A percentile compares a stretch with the other conserved stretches of the same genome.
These are phyloP conservation scores for Bergia puertoricense DNA, from an alignment of 92 coral and sea anemone species.

Conservation along the genomic window DNA sequence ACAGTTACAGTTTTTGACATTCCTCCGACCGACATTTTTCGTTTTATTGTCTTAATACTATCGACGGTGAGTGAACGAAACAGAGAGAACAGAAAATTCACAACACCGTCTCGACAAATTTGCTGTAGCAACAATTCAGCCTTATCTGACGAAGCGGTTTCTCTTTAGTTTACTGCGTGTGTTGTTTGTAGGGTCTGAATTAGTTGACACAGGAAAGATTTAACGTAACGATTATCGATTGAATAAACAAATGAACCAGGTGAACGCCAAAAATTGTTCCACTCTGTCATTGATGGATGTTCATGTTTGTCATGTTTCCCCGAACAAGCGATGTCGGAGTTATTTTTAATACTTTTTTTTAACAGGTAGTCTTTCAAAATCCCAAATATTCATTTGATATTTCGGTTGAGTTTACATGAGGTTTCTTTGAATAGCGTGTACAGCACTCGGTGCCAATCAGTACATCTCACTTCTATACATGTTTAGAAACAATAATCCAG, in stretches of 20 bases:
- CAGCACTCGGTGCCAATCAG: too few relatives aligned
- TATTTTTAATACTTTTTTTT: too few relatives aligned
- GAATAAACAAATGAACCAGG: slow-evolving; percentile 35
- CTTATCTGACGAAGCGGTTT: background rate
- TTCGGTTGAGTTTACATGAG: background rate
- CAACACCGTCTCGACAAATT: background rate
- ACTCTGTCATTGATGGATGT: slow-evolving; percentile 32
- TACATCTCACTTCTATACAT: background rate
- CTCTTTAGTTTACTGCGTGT: background rate
- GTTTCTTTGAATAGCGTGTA: too few relatives aligned
- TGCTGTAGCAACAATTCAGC: background rate
- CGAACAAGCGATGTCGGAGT: background rate
- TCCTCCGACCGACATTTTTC: background rate
- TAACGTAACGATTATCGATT: slow-evolving; percentile 1
- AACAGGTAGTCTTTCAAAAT: background rate
- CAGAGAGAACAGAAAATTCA: background rate
- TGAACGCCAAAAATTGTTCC: background rate
- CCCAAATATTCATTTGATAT: background rate
- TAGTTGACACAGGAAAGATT: slow-evolving; percentile 25
- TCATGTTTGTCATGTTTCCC: background rate
- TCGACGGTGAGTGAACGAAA: background rate
- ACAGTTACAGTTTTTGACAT: too few relatives aligned
- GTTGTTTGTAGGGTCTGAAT: slow-evolving; percentile 1
- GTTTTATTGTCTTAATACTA: background rate
- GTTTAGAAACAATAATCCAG: background rate